These are phyloP conservation scores for Ophraella communa DNA, from an alignment of 2,888 invertebrate species.

Conservation along the genomic window DNA sequence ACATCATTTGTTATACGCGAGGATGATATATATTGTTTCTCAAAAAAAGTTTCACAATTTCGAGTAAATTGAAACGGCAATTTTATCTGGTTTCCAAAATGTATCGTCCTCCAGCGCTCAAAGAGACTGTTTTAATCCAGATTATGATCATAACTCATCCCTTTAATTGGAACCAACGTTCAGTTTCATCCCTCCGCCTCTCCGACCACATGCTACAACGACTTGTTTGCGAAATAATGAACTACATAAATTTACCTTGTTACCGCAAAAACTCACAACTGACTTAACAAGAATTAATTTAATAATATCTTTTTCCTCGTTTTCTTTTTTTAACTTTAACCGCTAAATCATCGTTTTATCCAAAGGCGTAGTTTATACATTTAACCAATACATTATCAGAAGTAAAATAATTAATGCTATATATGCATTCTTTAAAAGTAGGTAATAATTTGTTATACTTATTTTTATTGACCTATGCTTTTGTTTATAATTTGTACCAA, in stretches of 20 bases:
- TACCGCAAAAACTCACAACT: slow-evolving; percentile 46
- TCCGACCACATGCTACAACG: slow-evolving; percentile 46
- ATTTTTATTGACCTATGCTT: too few species aligned
- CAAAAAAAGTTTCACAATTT: slow-evolving; percentile 24
- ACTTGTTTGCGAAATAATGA: slow-evolving; percentile 53
- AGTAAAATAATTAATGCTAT: too few species aligned
- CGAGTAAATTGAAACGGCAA: slow-evolving; percentile 43
- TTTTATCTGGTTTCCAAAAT: slow-evolving; percentile 40
- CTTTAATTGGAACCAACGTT: slow-evolving; percentile 40
- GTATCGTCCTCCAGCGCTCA: slow-evolving; percentile 27
- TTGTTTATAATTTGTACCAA: too few species aligned
- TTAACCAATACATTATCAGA: too few species aligned
- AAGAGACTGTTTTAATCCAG: slow-evolving; percentile 47
- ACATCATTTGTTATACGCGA: slow-evolving; percentile 14
- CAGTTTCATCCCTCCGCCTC: slow-evolving; percentile 37
- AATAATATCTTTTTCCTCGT: slow-evolving; percentile 14
- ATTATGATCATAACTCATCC: slow-evolving; percentile 45
- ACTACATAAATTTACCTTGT: slow-evolving; percentile 53
- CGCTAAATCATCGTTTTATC: slow-evolving; percentile 6
- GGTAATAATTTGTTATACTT: too few species aligned
- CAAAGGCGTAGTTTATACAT: neutral
- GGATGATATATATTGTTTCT: slow-evolving; percentile 8
- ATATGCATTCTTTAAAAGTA: too few species aligned
- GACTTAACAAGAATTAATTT: slow-evolving; percentile 47
- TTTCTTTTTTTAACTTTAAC: too few species aligned